phyloP scores from a whole-genome alignment of 2,113 vertebrate species.

The Caranx ignobilis region DNA sequence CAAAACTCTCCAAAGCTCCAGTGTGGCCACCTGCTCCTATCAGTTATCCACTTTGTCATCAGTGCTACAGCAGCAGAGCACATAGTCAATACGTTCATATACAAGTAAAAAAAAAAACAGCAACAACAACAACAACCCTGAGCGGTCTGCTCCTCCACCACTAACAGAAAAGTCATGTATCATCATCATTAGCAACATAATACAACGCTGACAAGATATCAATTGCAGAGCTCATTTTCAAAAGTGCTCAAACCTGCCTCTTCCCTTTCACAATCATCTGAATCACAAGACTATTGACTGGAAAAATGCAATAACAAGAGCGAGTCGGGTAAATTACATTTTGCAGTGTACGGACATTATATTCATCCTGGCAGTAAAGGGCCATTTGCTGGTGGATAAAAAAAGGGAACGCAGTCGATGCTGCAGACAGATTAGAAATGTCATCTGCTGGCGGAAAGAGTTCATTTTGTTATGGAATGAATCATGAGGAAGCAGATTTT shows the following conservation, averaged over 20 bases:
- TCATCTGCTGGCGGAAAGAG: background rate
- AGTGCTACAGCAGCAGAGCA: slow-evolving; percentile 42
- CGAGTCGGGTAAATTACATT: slow-evolving; percentile 53
- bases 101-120: slow-evolving; percentile 34
- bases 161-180: slow-evolving; percentile 50
- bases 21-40: slow-evolving; percentile 21
- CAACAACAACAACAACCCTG: background rate
- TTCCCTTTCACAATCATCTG: slow-evolving; percentile 20
- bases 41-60: slow-evolving; percentile 61
- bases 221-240: slow-evolving; percentile 71
- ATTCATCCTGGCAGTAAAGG: slow-evolving; percentile 42
- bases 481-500: background rate
- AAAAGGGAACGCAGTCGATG: background rate
- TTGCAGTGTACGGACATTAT: slow-evolving; percentile 46
- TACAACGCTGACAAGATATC: slow-evolving; percentile 66
- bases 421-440: slow-evolving; percentile 34
- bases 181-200: slow-evolving; percentile 64
- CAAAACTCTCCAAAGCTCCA: background rate
- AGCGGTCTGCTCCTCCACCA: slow-evolving; percentile 28
- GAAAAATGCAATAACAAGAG: slow-evolving; percentile 54
- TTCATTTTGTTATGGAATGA: background rate
- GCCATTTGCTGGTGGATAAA: slow-evolving; percentile 32
- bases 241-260: slow-evolving; percentile 47
- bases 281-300: slow-evolving; percentile 62
- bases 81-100: slow-evolving; percentile 61